Evolutionary conservation across 2,888 invertebrate genomes (phyloP).

Genomic region (Lysandra coridon): DNA sequence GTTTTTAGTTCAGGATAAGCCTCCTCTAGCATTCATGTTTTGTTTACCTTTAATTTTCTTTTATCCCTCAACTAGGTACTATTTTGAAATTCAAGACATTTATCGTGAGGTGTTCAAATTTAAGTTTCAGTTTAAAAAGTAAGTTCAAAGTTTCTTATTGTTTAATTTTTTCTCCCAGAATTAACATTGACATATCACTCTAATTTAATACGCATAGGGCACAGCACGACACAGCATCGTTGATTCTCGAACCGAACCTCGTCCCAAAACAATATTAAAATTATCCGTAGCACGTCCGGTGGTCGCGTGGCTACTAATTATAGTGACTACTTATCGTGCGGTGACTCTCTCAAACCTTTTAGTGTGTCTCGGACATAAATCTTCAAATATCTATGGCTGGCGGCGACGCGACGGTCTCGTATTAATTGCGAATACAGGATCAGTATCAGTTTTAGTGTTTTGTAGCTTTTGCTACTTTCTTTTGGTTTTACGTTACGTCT

Average conservation of each 20-base stretch:
- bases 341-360: slow-evolving; percentile 68
- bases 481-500: not conserved
- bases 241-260: not conserved
- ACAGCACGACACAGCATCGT: not conserved
- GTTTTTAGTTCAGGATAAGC: not conserved
- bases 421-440: slow-evolving; percentile 67
- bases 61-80: not conserved
- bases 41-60: not conserved
- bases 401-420: slow-evolving; percentile 47
- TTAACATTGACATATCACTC: too few species aligned
- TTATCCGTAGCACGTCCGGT: slow-evolving; percentile 49
- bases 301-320: slow-evolving; percentile 77
- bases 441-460: slow-evolving; percentile 37
- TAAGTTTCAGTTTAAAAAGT: too few species aligned
- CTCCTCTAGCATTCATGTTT: not conserved
- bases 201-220: not conserved
- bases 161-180: not conserved
- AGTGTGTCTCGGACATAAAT: slow-evolving; percentile 73
- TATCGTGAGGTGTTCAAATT: too few species aligned
- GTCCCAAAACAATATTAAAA: slow-evolving; percentile 20
- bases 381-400: slow-evolving; percentile 62
- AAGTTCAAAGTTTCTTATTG: too few species aligned
- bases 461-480: not conserved
- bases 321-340: slow-evolving; percentile 65
- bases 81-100: not conserved